Evolutionary conservation across 23 tunicate species (phyloP).

Genomic region (Halocynthia aurantium): DNA sequence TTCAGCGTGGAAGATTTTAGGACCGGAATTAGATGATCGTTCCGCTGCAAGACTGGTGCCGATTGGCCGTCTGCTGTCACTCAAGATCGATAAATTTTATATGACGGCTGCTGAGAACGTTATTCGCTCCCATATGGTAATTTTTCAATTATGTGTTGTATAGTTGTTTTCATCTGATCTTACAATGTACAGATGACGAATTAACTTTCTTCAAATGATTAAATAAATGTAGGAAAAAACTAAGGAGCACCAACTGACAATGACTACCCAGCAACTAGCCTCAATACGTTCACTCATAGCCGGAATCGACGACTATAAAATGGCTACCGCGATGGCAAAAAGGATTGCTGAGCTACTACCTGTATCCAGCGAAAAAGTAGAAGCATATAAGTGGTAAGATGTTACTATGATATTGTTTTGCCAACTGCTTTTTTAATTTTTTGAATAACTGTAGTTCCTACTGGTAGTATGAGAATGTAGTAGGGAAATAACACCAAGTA

Average conservation of each 20-base stretch:
- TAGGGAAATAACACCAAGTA: no score
- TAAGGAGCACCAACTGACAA: not conserved
- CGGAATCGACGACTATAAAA: constrained; percentile 13
- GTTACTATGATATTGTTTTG: not conserved
- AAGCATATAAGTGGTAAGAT: constrained; percentile 52
- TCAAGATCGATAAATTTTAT: constrained; percentile 38
- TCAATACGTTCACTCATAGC: constrained; percentile 23
- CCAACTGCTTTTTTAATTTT: no score
- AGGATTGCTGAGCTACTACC: constrained; percentile 54
- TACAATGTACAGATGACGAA: not conserved
- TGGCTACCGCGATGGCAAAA: constrained; percentile 66
- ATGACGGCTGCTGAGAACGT: constrained; percentile 50
- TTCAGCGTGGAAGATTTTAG: constrained; percentile 48
- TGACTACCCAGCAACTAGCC: constrained; percentile 12
- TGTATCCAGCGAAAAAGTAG: constrained; percentile 46
- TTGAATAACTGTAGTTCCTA: no score
- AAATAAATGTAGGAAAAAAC: not conserved
- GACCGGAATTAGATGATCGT: constrained; percentile 38
- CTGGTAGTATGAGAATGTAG: no score
- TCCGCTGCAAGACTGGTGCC: constrained; percentile 36
- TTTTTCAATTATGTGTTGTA: not conserved
- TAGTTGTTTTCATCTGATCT: not conserved
- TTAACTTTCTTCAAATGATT: not conserved
- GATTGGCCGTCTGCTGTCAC: constrained; percentile 33
- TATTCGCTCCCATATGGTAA: constrained; percentile 19